Conservation (phyloP, 2,888 invertebrate genomes). For the Nemoura dubitans region DNA sequence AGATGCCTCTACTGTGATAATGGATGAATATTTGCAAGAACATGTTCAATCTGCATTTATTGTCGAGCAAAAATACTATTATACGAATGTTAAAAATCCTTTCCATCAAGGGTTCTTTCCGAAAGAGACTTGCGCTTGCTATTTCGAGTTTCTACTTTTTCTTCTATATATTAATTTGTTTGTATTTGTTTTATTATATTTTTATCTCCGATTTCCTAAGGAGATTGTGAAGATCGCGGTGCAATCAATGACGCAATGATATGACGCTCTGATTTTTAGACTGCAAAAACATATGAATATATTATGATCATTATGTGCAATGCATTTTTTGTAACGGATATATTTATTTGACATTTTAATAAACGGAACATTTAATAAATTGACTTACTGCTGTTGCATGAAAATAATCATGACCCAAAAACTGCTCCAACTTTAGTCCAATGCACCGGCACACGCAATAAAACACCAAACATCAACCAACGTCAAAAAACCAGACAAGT, state of each 20-base stretch:
- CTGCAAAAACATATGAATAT: neutral
- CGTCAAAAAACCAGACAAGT: too few species aligned
- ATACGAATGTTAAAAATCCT: neutral
- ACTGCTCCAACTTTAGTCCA: too few species aligned
- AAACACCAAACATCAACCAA: too few species aligned
- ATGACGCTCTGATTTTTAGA: too few species aligned
- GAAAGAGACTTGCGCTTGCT: neutral
- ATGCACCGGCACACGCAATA: too few species aligned
- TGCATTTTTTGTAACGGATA: neutral
- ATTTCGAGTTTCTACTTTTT: neutral
- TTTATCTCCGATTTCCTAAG: neutral
- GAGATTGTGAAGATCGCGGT: neutral
- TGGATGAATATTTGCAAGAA: neutral
- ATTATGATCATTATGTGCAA: neutral
- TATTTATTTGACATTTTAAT: slow-evolving; percentile 3
- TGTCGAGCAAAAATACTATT: neutral
- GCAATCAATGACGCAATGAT: too few species aligned
- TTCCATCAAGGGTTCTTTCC: neutral
- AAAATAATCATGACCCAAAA: too few species aligned
- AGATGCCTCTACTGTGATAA: neutral
- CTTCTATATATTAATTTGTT: neutral
- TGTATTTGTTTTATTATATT: neutral
- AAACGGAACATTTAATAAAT: neutral
- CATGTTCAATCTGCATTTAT: neutral
- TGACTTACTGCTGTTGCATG: neutral